Percentiles rank a stretch among this genome's conserved stretches.
These are phyloP conservation scores for Molossus alvarezi DNA, from an alignment of 2,797 vertebrate genomes.

Conservation along the genomic window DNA sequence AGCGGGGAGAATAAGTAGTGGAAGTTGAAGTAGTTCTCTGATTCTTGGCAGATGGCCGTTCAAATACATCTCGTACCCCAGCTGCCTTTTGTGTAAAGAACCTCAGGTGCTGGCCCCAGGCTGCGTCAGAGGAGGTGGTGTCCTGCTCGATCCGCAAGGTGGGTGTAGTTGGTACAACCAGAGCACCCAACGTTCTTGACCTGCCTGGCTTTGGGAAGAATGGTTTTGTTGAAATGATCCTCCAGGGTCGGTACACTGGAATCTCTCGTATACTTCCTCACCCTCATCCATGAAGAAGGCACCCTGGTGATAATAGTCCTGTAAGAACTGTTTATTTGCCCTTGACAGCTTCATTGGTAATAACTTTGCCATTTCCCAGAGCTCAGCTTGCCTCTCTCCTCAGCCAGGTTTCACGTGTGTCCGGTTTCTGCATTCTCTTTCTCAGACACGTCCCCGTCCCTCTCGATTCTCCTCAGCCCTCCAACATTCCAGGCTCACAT, in stretches of 20 bases:
- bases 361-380: neutral
- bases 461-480: too few relatives aligned
- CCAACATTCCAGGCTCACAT: too few relatives aligned
- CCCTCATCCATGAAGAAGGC: conserved; percentile 92
- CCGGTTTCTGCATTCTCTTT: neutral
- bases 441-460: too few relatives aligned
- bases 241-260: conserved; percentile 98
- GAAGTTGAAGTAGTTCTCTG: conserved; percentile 93
- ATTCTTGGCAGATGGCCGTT: conserved; percentile 96
- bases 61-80: conserved; percentile 97
- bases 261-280: conserved; percentile 97
- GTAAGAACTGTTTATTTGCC: neutral
- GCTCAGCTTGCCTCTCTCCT: neutral
- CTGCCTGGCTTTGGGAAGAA: conserved; percentile 99
- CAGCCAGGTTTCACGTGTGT: neutral
- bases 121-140: conserved; percentile 98
- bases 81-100: conserved; percentile 99
- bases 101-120: conserved; percentile 99
- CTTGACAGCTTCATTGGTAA: neutral
- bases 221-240: conserved; percentile 99
- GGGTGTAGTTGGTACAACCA: conserved; percentile 98
- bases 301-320: neutral
- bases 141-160: conserved; percentile 99
- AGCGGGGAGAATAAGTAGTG: conserved; percentile 25
- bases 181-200: conserved; percentile 99